phyloP scores from a whole-genome alignment of 2,797 vertebrate genomes.

The Anguilla pacifica region DNA sequence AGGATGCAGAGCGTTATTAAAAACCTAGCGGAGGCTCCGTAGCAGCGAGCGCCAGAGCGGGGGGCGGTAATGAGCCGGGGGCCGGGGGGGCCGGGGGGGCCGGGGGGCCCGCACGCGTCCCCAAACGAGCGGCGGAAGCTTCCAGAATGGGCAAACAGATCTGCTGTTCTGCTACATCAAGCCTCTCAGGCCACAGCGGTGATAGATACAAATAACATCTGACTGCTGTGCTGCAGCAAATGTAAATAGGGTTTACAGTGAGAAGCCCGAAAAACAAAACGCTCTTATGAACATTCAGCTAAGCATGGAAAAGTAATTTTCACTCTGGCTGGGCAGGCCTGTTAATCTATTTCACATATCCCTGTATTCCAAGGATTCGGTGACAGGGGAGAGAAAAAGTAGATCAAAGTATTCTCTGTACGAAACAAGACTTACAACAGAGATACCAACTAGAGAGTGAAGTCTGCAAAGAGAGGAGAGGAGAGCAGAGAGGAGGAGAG shows the following conservation, averaged over 20 bases:
- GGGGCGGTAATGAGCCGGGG: too few relatives aligned
- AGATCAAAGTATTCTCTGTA: constrained; percentile 40
- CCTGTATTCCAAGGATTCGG: constrained; percentile 33
- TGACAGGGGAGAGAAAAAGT: constrained; percentile 26
- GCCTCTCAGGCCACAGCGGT: not conserved
- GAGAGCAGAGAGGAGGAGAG: not conserved
- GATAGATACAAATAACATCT: constrained; percentile 39
- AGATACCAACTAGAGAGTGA: not conserved
- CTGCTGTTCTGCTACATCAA: constrained; percentile 1
- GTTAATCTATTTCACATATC: constrained; percentile 47
- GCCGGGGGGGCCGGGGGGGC: too few relatives aligned
- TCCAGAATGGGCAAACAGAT: not conserved
- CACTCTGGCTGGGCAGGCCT: constrained; percentile 52
- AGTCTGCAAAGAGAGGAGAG: not conserved
- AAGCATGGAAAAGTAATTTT: constrained; percentile 66
- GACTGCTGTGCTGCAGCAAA: constrained; percentile 51
- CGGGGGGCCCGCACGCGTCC: too few relatives aligned
- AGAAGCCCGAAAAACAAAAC: constrained; percentile 39
- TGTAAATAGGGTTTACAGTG: constrained; percentile 67
- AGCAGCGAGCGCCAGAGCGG: too few relatives aligned
- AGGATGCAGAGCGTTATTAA: too few relatives aligned
- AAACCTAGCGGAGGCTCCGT: too few relatives aligned
- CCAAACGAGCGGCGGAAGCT: not conserved
- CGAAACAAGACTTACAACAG: constrained; percentile 46
- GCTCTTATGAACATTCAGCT: constrained; percentile 50